Base-by-base conservation (phyloP, 2,113 vertebrate genomes). In the Vulpes lagopus region DNA sequence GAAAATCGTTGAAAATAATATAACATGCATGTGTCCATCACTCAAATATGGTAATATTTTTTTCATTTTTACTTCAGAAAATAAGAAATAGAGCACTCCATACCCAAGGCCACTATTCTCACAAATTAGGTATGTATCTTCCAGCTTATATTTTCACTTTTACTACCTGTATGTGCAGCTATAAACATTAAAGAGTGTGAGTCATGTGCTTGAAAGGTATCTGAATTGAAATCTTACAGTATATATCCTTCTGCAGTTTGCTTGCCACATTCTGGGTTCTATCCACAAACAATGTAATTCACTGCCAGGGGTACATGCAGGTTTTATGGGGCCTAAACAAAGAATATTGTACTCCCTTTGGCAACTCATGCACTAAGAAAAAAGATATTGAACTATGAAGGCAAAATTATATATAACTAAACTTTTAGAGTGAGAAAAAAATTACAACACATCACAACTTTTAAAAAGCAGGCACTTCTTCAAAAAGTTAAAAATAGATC, bases 11-110 rank as follows among this genome's bases (percentile, higher is more conserved):
- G 53, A 57, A 11, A n/a, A 64, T 91, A 51, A 67, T n/a, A 14
- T 23, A 69, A 84, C 11, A 35, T 25, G 73, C 17, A 43, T 16
- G 7, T 53, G 22, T 85, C 87, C 49, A 14, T 14, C 23, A 38
- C 19, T 60, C 69, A 89, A 69, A 53, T 25, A 67, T 4, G 15
- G 19, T 85, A 43, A 85, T 32, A 53, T 12, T 91, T 90, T 80
- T 94, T 90, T 86, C 64, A 73, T 86, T 91, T 80, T 93, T 84
- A 38, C 49, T 86, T 73, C 30, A 80, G 73, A 87, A 92, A 92
- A 86, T 64, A 64, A 49, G 79, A 90, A 80, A 35, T 74, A 82
- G 22, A 81, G 15, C 5, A 49, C 35, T 19, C 64, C 9, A 6
- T 64, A 51, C 49, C 22, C 25, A 55, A 51, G 38, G 67, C 51